A percentile compares a stretch with the other conserved stretches of the same genome.
Evolutionary conservation across 2,888 invertebrate species (phyloP).

Genomic region (Chalcosyrphus nemorum): DNA sequence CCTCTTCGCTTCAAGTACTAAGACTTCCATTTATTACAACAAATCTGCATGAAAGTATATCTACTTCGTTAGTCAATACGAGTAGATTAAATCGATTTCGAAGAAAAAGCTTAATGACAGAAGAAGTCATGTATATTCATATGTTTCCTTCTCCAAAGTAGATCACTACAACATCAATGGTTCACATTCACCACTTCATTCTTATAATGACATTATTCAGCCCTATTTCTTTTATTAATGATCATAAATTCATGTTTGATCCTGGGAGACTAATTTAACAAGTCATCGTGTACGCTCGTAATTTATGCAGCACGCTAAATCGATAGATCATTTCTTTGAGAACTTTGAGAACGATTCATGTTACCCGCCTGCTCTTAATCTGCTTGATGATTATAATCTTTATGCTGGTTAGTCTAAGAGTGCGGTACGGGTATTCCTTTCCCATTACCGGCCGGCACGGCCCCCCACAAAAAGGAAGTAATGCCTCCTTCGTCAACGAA

Average conservation of each 20-base stretch:
- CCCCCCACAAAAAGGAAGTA: background rate
- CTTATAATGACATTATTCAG: background rate
- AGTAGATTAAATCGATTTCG: background rate
- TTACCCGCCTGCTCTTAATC: slow-evolving; percentile 34
- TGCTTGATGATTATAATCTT: slow-evolving; percentile 47
- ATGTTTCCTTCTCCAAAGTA: background rate
- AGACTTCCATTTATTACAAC: background rate
- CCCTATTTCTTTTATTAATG: slow-evolving; percentile 16
- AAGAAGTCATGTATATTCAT: background rate
- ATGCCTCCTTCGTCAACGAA: slow-evolving; percentile 21
- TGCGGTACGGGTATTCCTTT: slow-evolving; percentile 23
- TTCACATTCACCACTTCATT: background rate
- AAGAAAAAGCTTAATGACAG: background rate
- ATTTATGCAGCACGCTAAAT: slow-evolving; percentile 24
- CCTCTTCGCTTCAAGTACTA: background rate
- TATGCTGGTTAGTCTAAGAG: slow-evolving; percentile 24
- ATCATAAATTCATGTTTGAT: slow-evolving; percentile 28
- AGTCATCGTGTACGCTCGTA: slow-evolving; percentile 1
- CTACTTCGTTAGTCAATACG: background rate
- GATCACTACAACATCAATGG: background rate
- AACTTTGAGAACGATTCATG: slow-evolving; percentile 19
- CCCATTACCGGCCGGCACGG: background rate
- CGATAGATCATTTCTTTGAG: slow-evolving; percentile 45
- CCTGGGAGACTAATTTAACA: slow-evolving; percentile 33
- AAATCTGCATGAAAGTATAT: background rate